Evolutionary conservation across 2,113 vertebrate genomes (phyloP).

Genomic region (Carollia perspicillata): DNA sequence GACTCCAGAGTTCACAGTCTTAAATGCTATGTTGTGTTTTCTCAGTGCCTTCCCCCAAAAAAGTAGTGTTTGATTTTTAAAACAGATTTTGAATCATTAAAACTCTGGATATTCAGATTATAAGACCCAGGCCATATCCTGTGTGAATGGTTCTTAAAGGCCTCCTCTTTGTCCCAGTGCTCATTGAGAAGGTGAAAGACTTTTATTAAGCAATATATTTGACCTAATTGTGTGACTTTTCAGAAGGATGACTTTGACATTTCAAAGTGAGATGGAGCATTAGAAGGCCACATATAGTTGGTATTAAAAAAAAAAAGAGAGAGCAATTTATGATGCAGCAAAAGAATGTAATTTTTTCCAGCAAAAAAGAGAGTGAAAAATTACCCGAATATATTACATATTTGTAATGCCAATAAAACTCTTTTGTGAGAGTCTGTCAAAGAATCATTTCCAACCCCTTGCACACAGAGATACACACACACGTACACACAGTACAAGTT

Average conservation of each 20-base stretch:
- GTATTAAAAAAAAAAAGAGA: neutral
- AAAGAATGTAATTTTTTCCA: conserved; percentile 21
- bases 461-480: neutral
- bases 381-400: conserved; percentile 1
- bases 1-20: neutral
- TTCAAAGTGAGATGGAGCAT: conserved; percentile 56
- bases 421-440: neutral
- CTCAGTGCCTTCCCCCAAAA: neutral
- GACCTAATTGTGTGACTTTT: conserved; percentile 56
- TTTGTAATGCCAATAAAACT: neutral
- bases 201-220: conserved; percentile 63
- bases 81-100: conserved; percentile 12
- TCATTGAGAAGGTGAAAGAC: conserved; percentile 40
- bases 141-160: neutral
- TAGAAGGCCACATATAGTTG: conserved; percentile 26
- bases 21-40: neutral
- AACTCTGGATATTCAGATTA: neutral
- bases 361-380: neutral
- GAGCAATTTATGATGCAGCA: conserved; percentile 43
- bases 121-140: neutral
- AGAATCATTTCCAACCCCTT: neutral
- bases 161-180: conserved; percentile 25
- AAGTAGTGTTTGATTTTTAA: neutral
- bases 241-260: conserved; percentile 60
- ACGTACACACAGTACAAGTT: neutral